A percentile compares a stretch with the other conserved stretches of the same genome.
These are phyloP conservation scores for Drosophila falleni DNA, from an alignment of 2,888 invertebrate species.

Conservation along the genomic window DNA sequence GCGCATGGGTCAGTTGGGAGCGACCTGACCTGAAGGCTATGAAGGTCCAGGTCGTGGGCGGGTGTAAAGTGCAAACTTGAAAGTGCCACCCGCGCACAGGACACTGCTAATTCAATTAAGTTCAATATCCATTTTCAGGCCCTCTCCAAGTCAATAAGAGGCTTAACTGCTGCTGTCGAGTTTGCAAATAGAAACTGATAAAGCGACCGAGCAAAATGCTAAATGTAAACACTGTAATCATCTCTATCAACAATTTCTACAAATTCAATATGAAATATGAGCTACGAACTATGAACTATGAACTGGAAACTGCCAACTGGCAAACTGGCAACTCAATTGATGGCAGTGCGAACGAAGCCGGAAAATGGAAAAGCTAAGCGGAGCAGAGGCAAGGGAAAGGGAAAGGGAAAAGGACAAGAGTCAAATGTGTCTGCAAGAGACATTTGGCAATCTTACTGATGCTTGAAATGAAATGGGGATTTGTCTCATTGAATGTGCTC, in stretches of 20 bases:
- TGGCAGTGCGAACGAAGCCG: conserved; percentile 1
- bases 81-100: conserved; percentile 61
- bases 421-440: conserved; percentile 1
- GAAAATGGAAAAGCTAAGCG: conserved; percentile 9
- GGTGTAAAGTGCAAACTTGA: conserved; percentile 73
- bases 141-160: conserved; percentile 42
- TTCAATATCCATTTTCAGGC: conserved; percentile 37
- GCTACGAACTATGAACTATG: conserved; percentile 13
- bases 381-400: background rate
- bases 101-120: conserved; percentile 79
- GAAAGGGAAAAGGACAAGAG: background rate
- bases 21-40: conserved; percentile 14
- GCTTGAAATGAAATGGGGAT: conserved; percentile 30
- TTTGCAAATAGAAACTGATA: conserved; percentile 51
- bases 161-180: conserved; percentile 56
- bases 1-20: conserved; percentile 34
- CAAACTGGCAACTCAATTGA: conserved; percentile 11
- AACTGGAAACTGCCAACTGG: conserved; percentile 10
- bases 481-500: conserved; percentile 26
- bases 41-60: conserved; percentile 22
- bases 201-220: conserved; percentile 53
- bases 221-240: conserved; percentile 52
- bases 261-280: conserved; percentile 34
- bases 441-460: conserved; percentile 19
- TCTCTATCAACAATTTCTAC: conserved; percentile 14